Evolutionary conservation across 2,888 invertebrate species (phyloP).

Genomic region (Caenorhabditis japonica): DNA sequence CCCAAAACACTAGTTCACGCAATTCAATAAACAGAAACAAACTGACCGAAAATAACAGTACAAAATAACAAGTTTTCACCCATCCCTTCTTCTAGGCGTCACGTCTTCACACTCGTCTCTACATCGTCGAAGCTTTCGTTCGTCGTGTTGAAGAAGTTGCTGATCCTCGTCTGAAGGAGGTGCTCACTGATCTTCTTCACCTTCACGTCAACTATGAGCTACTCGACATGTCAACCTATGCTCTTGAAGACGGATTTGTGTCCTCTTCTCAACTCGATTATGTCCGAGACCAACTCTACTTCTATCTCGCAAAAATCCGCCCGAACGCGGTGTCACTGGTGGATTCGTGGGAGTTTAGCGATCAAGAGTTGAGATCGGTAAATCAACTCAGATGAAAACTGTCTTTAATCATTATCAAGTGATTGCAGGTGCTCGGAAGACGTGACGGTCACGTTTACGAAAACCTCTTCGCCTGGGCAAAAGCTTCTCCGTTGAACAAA

Average conservation of each 20-base stretch:
- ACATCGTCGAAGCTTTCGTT: constrained; percentile 53
- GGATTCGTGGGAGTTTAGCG: constrained; percentile 86
- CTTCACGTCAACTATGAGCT: constrained; percentile 81
- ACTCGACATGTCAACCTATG: constrained; percentile 43
- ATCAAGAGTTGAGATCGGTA: constrained; percentile 78
- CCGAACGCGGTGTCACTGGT: constrained; percentile 91
- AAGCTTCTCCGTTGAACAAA: constrained; percentile 59
- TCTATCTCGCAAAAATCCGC: constrained; percentile 82
- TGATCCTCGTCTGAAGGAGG: constrained; percentile 76
- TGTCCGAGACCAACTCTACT: constrained; percentile 63
- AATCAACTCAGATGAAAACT: constrained; percentile 29
- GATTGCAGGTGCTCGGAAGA: constrained; percentile 70
- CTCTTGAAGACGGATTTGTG: constrained; percentile 66
- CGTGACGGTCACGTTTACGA: constrained; percentile 78
- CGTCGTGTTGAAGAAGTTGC: constrained; percentile 38
- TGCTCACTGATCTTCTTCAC: constrained; percentile 84
- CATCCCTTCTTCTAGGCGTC: constrained; percentile 50
- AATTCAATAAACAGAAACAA: too few relatives aligned
- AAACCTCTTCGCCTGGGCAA: constrained; percentile 78
- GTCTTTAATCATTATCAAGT: not conserved
- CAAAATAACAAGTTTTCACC: too few relatives aligned
- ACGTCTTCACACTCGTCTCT: constrained; percentile 55
- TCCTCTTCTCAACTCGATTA: constrained; percentile 60
- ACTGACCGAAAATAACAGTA: too few relatives aligned
- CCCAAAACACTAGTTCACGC: too few relatives aligned